Conservation (phyloP, 2,888 invertebrate species). For the Andrena bicolor region DNA sequence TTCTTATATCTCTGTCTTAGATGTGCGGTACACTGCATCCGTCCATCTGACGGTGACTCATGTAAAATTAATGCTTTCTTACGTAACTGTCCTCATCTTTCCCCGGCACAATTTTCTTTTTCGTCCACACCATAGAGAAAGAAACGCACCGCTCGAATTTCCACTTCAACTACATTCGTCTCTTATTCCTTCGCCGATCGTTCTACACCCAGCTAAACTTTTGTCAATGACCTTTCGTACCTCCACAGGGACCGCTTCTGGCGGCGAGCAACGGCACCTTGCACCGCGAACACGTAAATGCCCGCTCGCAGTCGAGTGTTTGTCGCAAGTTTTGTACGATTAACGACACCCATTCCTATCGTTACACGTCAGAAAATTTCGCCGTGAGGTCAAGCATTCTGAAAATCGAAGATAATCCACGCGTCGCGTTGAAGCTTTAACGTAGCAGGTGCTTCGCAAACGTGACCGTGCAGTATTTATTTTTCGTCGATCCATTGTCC, state of each 20-base stretch:
- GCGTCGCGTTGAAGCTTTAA: not conserved
- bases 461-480: conserved; percentile 38
- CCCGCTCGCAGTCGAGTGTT: not conserved
- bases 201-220: not conserved
- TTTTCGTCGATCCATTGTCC: conserved; percentile 43
- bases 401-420: conserved; percentile 39
- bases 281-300: not conserved
- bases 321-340: not conserved
- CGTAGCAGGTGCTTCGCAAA: conserved; percentile 14
- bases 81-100: conserved; percentile 50
- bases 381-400: not conserved
- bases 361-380: conserved; percentile 17
- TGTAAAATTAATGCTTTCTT: conserved; percentile 56
- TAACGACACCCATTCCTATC: not conserved
- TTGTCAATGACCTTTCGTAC: not conserved
- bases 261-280: not conserved
- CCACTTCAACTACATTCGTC: not conserved
- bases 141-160: not conserved
- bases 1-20: conserved; percentile 19
- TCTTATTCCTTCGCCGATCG: not conserved
- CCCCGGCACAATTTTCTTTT: conserved; percentile 17
- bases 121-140: not conserved
- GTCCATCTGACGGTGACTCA: conserved; percentile 50
- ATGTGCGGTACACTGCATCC: conserved; percentile 20
- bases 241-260: not conserved